Evolutionary conservation across 2,797 vertebrate genomes (phyloP), one percentile per base, ranked within the genome.

Genomic region (Clarias platycephalus): DNA sequence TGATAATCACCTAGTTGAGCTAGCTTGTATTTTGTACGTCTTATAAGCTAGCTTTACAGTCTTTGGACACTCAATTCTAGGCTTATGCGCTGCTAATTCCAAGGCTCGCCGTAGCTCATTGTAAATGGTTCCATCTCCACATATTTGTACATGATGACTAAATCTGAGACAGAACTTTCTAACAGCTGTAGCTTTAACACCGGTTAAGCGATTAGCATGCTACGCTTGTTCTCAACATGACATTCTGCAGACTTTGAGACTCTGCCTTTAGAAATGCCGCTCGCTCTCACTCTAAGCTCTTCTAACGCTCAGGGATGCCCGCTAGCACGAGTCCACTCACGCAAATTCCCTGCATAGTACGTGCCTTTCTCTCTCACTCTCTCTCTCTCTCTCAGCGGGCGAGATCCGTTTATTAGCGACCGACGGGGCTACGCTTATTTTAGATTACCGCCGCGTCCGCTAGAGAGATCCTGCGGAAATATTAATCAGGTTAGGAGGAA

Each of bases 401-500:
- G 87, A 70, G 91, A 83, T 87, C 72, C 72, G 91, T 90, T 87
- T 92, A 89, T 90, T 40, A 70, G 80, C 74, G 80, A 82, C 87
- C 86, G 79, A 44, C 80, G 86, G 89, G 87, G 86, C 84, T 68
- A 84, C 87, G 89, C 89, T 89, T 89, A 85, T 90, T 93, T 91
- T 90, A 92, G 89, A 93, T 91, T 90, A 91, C 83, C 81, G 86
- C 87, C 77, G 82, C 84, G 86, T 88, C 90, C 83, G 86, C 88
- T 88, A 5, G 24, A 84, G 90, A 85, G 83, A 91, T 79, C 88
- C 89, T 77, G 34, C 85, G 91, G 87, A 92, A 93, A 93, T 93
- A 93, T 93, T 93, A 92, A 93, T 93, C 89, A 89, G 84, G 68
- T 90, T 89, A 89, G 90, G 92, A 91, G 92, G 86, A 92, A 92